Evolutionary conservation across 35 echinoderm and acorn worm species (phyloP), one percentile per base, ranked within the genome.

Genomic region (Apostichopus californicus): DNA sequence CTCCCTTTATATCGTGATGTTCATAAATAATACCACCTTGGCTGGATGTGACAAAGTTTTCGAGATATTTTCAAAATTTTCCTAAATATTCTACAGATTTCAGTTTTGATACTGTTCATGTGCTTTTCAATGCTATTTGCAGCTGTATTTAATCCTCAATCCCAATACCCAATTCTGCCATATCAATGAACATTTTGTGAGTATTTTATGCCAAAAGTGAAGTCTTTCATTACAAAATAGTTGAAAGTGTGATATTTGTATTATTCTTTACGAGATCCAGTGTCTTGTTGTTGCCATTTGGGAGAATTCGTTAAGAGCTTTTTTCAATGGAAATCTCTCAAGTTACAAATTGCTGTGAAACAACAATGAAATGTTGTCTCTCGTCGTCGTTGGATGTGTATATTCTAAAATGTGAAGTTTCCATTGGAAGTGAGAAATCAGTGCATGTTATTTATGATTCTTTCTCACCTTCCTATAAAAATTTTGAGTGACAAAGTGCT

Each of bases 71-170:
- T 68, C 9, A 68, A 18, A 68, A 68, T 68, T 68, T 68, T 46
- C 34, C 1, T 46, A 46, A 46, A 46, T 46, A 46, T 46, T 11
- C 18, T 11, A 1, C 13, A 75, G 71, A 75, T 18, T 75, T 66
- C n/a, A 18, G n/a, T 75, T 75, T 75, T 75, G 71, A 75, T 75
- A 75, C 71, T n/a, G 34, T 75, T 22, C 14, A n/a, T 75, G 71
- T 75, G 17, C 17, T 18, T n/a, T 7, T 75, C 71, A 68, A 18
- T 68, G 64, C 64, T 68, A 68, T 14, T 68, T 68, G 18, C 64
- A 68, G 64, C 64, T 9, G 64, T 14, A 14, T 68, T 68, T 10
- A 14, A 11, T 68, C 64, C 64, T 68, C 18, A 11, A 14, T 68
- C 18, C 64, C 64, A 11, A 68, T 75, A 75, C 11, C 71, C 71